Base-by-base conservation (phyloP, 2,113 vertebrate genomes). In the Hyaena hyaena region DNA sequence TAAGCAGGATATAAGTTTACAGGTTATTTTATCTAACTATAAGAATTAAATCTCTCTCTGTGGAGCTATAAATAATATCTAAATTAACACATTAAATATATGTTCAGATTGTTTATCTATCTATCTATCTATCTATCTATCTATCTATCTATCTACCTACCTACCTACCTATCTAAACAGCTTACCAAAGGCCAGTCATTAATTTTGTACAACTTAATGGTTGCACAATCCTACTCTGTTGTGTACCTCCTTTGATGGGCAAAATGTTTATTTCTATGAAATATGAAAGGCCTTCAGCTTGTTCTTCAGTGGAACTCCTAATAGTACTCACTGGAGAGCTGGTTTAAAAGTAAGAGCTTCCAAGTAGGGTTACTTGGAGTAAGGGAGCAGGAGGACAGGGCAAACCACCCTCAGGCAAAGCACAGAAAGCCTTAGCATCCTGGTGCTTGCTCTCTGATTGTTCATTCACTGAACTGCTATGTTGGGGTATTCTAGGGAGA, bases 401-500 rank as follows among this genome's bases (percentile, higher is more conserved):
- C 92, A 90, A 31, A 28, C 14, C 89, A 96, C 90, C 53, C 93
- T 92, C 91, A 31, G 71, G 96, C 83, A 93, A 97, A 71, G 94
- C 12, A 4, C 69, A 91, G 93, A 96, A 97, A 61, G 58, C 80
- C 81, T 93, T 93, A 88, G 63, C 92, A 91, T 97, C 69, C 85
- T 82, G 87, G 96, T 89, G 95, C 96, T 74, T 45, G n/a, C 63
- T 92, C 50, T 39, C 7, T 0, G 0, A 92, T 81, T 97, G 79
- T 65, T 98, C 95, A 94, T 95, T 97, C 96, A 45, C 55, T 88
- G 39, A 86, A 77, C 53, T 74, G 88, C 53, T 95, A 93, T 85
- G 53, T 85, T 96, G 96, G 96, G 93, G 26, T 80, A 81, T 97
- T 97, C 95, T 96, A 91, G 97, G 95, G 48, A 95, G 86, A 88